A percentile compares a stretch with the other conserved stretches of the same genome.
Conservation (phyloP, 2,113 vertebrate genomes). For the Ranitomeya imitator region DNA sequence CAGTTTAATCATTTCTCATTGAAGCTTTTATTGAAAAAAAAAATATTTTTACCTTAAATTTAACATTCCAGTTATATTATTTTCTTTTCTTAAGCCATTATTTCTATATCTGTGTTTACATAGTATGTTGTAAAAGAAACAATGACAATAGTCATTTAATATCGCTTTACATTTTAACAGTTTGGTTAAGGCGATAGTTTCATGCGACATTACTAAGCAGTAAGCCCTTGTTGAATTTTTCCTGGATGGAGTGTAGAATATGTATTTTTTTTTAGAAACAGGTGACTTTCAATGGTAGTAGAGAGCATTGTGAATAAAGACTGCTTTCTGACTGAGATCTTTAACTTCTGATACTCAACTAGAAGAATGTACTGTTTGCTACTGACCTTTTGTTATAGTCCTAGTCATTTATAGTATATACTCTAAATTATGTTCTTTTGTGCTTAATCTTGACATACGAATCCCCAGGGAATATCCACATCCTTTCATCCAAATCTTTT, state of each 20-base stretch:
- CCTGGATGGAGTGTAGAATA: neutral
- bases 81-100: too few species aligned
- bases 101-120: neutral
- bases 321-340: neutral
- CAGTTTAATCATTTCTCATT: too few species aligned
- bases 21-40: too few species aligned
- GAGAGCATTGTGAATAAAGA: neutral
- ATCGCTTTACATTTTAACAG: neutral
- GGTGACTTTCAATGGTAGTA: neutral
- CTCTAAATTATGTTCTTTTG: conserved; percentile 24
- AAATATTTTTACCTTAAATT: too few species aligned
- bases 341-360: neutral
- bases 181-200: neutral
- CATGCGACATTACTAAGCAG: neutral
- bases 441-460: conserved; percentile 24
- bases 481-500: conserved; percentile 35
- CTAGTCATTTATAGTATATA: conserved; percentile 44
- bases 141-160: neutral
- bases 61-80: too few species aligned
- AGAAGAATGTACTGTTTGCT: neutral
- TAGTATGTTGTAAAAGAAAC: neutral
- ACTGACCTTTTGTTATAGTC: conserved; percentile 41
- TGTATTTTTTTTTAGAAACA: neutral
- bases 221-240: neutral
- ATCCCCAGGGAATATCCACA: conserved; percentile 12